Percentiles rank a stretch among this genome's conserved stretches.
phyloP scores from a whole-genome alignment of 2,797 vertebrate genomes.

The Natrix natrix region DNA sequence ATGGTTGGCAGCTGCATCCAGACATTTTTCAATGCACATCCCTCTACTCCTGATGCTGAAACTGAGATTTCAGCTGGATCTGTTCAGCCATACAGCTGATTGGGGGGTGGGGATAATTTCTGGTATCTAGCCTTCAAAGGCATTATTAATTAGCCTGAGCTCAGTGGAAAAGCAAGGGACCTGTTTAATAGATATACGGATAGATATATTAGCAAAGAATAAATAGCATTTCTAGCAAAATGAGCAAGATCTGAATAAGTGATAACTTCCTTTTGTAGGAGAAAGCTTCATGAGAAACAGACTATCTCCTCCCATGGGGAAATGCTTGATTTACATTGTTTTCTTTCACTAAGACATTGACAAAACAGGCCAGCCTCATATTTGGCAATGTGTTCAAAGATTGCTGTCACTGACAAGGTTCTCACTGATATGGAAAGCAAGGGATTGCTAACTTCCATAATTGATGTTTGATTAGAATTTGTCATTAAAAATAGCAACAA shows the following conservation, averaged over 20 bases:
- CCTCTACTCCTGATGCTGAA: background rate
- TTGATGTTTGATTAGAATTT: background rate
- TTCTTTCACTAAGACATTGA: constrained; percentile 34
- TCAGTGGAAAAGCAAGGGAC: background rate
- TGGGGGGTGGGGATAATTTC: background rate
- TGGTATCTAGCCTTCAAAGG: too few relatives aligned
- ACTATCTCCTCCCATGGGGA: background rate
- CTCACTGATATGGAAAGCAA: background rate
- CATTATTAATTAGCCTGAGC: background rate
- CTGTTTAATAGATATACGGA: background rate
- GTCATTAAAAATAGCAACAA: background rate
- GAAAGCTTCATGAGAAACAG: constrained; percentile 21
- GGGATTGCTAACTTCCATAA: background rate
- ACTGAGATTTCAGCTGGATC: background rate
- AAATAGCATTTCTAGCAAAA: constrained; percentile 25
- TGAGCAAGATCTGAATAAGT: constrained; percentile 44
- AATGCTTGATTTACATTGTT: background rate
- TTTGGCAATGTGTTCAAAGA: background rate
- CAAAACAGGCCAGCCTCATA: background rate
- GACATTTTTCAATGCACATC: background rate
- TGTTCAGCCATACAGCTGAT: background rate
- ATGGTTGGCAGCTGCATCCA: background rate
- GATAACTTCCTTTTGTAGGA: constrained; percentile 42
- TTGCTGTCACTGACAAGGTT: background rate
- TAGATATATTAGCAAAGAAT: background rate